Evolutionary conservation across 2,888 invertebrate genomes (phyloP).

Genomic region (Andrena minutula): DNA sequence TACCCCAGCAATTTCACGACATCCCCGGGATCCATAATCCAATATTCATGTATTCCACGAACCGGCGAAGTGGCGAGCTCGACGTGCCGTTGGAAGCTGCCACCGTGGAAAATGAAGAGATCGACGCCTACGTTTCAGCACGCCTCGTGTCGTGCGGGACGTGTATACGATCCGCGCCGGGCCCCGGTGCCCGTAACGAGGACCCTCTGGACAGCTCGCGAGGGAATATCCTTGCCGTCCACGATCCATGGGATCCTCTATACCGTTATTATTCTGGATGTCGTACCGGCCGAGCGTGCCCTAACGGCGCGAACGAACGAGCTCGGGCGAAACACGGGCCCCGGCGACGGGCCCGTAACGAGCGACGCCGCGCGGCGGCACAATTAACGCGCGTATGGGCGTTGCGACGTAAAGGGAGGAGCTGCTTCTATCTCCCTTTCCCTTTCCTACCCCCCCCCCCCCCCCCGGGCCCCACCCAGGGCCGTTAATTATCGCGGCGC

Average conservation of each 20-base stretch:
- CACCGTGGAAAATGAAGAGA: slow-evolving; percentile 65
- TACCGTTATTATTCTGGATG: slow-evolving; percentile 81
- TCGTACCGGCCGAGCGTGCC: slow-evolving; percentile 61
- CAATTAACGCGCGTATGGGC: slow-evolving; percentile 48
- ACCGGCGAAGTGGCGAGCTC: slow-evolving; percentile 8
- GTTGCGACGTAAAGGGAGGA: slow-evolving; percentile 53
- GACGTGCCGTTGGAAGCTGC: slow-evolving; percentile 21
- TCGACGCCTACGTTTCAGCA: slow-evolving; percentile 68
- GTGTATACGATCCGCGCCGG: slow-evolving; percentile 52
- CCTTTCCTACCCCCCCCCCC: not conserved
- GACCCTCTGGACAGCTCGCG: slow-evolving; percentile 54
- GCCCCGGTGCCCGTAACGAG: slow-evolving; percentile 66
- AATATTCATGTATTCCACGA: slow-evolving; percentile 59
- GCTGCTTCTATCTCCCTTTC: slow-evolving; percentile 54
- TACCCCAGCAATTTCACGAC: slow-evolving; percentile 5
- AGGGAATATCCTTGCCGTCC: slow-evolving; percentile 55
- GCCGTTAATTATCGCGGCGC: slow-evolving; percentile 74
- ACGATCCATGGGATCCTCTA: slow-evolving; percentile 58
- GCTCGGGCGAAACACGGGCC: slow-evolving; percentile 43
- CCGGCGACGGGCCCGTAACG: slow-evolving; percentile 22
- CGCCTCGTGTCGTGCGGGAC: slow-evolving; percentile 51
- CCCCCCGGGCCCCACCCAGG: slow-evolving; percentile 40
- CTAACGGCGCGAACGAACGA: slow-evolving; percentile 61
- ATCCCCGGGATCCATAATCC: not conserved
- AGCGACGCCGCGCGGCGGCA: slow-evolving; percentile 40